These are phyloP conservation scores for Brachionichthys hirsutus DNA, from an alignment of 2,113 vertebrate species.

Conservation along the genomic window DNA sequence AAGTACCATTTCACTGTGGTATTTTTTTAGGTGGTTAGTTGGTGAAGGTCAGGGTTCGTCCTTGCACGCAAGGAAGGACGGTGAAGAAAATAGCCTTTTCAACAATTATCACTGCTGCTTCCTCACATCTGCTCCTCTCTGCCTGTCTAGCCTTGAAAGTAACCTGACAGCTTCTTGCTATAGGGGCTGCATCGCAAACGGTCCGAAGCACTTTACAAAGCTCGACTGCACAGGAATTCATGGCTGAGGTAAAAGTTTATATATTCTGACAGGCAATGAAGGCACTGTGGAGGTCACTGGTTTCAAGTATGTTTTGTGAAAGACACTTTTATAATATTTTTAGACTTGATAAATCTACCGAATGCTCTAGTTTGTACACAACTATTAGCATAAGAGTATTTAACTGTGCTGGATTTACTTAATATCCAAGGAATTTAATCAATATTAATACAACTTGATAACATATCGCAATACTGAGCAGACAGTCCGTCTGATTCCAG, in stretches of 20 bases:
- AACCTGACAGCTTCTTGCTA: no score
- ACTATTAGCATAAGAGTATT: neutral
- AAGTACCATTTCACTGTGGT: constrained; percentile 12
- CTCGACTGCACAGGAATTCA: no score
- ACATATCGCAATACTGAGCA: constrained; percentile 4
- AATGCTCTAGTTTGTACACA: neutral
- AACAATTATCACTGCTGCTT: constrained; percentile 23
- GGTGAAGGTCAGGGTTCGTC: constrained; percentile 21
- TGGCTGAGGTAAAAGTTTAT: no score
- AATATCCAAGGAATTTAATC: constrained; percentile 18
- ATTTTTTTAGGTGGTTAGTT: constrained; percentile 19
- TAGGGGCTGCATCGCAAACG: no score
- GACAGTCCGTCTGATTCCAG: neutral
- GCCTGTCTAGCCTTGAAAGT: constrained; percentile 22
- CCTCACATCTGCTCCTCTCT: constrained; percentile 21
- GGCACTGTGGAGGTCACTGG: neutral
- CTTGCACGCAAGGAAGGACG: constrained; percentile 39
- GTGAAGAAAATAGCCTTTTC: constrained; percentile 33
- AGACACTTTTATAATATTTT: neutral
- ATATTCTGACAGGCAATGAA: neutral
- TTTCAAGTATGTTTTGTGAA: neutral
- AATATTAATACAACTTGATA: constrained; percentile 26
- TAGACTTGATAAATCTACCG: constrained; percentile 1
- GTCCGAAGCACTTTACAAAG: neutral
- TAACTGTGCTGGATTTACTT: neutral